Evolutionary conservation across 1,140 invertebrate species (phyloP).

Genomic region (Anadara kagoshimensis): DNA sequence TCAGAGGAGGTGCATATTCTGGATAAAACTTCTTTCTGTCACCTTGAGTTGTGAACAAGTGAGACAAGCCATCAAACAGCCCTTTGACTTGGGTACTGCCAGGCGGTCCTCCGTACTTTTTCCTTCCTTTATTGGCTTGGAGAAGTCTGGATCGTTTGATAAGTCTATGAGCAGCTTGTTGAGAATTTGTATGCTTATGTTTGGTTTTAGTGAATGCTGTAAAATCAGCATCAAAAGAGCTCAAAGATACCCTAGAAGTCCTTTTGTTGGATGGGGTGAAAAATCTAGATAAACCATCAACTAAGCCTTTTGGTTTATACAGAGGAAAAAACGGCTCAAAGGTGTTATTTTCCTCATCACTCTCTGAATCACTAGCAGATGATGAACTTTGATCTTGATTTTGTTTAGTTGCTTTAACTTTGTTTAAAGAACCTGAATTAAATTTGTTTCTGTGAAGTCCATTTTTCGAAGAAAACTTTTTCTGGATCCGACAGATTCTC

Average conservation of each 20-base stretch:
- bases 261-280: constrained; percentile 73
- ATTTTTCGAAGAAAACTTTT: constrained; percentile 47
- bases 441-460: constrained; percentile 39
- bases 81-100: constrained; percentile 82
- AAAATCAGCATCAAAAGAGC: constrained; percentile 55
- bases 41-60: constrained; percentile 84
- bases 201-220: constrained; percentile 43
- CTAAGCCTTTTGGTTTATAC: constrained; percentile 69
- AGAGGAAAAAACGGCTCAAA: constrained; percentile 63
- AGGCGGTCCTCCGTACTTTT: constrained; percentile 59
- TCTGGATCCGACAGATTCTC: constrained; percentile 33
- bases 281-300: constrained; percentile 72
- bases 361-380: constrained; percentile 60
- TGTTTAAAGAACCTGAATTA: constrained; percentile 37
- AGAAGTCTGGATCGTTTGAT: constrained; percentile 67
- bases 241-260: constrained; percentile 71
- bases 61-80: constrained; percentile 88
- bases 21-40: constrained; percentile 73
- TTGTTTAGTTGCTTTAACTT: constrained; percentile 36
- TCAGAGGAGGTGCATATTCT: constrained; percentile 40
- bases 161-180: constrained; percentile 67
- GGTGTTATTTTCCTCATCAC: constrained; percentile 53
- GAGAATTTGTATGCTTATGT: constrained; percentile 51
- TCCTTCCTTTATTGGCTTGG: constrained; percentile 64
- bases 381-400: constrained; percentile 28